Conservation (phyloP, 2,888 invertebrate species). For the Petrolisthes cinctipes region DNA sequence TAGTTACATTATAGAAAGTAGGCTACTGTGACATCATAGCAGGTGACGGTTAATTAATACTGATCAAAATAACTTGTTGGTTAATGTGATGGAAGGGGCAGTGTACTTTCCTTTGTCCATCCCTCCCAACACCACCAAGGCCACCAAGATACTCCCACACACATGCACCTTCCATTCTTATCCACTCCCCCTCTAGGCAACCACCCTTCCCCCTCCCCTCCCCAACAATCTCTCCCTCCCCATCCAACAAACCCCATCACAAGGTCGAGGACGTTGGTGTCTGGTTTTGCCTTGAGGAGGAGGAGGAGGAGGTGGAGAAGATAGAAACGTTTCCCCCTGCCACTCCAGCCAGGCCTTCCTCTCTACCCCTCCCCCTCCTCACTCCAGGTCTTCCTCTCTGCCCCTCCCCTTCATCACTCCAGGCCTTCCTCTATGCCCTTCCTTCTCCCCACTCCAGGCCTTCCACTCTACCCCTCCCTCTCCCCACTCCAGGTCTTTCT, state of each 20-base stretch:
- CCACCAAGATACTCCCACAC: neutral
- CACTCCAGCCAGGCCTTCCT: neutral
- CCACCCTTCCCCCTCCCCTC: neutral
- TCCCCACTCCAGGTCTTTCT: neutral
- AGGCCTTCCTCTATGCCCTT: neutral
- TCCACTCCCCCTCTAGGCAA: neutral
- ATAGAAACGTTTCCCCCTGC: neutral
- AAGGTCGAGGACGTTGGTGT: neutral
- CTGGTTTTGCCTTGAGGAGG: neutral
- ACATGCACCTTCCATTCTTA: neutral
- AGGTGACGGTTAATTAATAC: no score
- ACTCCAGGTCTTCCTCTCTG: neutral
- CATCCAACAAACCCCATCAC: neutral
- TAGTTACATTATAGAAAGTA: no score
- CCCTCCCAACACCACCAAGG: neutral
- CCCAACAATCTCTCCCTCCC: neutral
- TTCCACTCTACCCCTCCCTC: neutral
- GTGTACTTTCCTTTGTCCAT: neutral
- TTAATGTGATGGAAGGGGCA: no score
- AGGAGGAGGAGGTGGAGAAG: neutral
- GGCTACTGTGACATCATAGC: no score
- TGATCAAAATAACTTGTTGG: no score
- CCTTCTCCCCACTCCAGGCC: neutral
- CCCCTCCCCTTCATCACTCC: neutral
- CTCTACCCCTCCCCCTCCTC: neutral